Evolutionary conservation across 1,140 invertebrate species (phyloP).

Genomic region (Agraylea sexmaculata): DNA sequence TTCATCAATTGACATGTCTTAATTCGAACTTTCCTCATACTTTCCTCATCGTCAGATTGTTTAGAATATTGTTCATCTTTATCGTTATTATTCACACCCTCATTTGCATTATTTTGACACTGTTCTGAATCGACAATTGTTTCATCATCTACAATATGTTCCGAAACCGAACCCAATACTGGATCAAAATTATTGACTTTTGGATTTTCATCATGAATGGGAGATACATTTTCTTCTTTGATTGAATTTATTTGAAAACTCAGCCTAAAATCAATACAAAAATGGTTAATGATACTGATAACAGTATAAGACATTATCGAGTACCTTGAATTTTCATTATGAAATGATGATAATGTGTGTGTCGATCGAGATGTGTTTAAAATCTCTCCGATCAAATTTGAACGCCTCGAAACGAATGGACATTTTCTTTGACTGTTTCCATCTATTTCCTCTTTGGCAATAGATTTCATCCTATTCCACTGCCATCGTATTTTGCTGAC

Average conservation of each 20-base stretch:
- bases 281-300: background rate
- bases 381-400: slow-evolving; percentile 1
- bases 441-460: slow-evolving; percentile 32
- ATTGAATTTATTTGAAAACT: background rate
- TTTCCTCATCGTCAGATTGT: slow-evolving; percentile 5
- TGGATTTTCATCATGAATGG: background rate
- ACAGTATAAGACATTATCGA: background rate
- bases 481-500: slow-evolving; percentile 36
- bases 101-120: slow-evolving; percentile 37
- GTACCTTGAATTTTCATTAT: no score
- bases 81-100: slow-evolving; percentile 29
- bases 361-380: background rate
- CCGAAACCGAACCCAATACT: no score
- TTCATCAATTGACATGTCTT: slow-evolving; percentile 31
- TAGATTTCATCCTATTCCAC: slow-evolving; percentile 39
- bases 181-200: background rate
- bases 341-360: background rate
- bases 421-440: slow-evolving; percentile 23
- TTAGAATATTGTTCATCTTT: slow-evolving; percentile 23
- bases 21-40: slow-evolving; percentile 22
- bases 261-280: background rate
- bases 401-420: no score
- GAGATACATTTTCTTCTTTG: no score
- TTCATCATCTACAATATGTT: slow-evolving; percentile 23
- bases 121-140: slow-evolving; percentile 37